Evolutionary conservation across 2,797 vertebrate species (phyloP), one percentile per base, ranked within the genome.

Genomic region (Eulemur mongoz): DNA sequence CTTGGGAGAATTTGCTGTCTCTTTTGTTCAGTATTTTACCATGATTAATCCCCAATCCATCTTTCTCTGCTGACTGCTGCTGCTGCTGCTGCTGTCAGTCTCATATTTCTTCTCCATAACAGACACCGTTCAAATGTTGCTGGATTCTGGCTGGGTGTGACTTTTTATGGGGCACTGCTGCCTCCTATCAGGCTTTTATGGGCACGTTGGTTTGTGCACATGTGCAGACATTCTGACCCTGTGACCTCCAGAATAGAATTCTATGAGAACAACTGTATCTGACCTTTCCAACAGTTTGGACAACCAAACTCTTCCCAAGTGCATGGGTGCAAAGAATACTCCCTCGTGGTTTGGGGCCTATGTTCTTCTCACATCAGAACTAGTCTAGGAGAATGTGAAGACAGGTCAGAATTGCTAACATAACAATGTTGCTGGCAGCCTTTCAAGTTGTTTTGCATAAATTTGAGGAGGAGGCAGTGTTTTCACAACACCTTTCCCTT

Each of bases 131-230:
- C 97, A 92, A 97, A 52, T 91, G 92, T 92, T 93, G 96, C 76
- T 96, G 97, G 93, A 97, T 98, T 97, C 97, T 63, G 97, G 89
- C 93, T 96, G 93, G 78, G 87, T 93, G 61, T 97, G 97, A 98
- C 96, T 97, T 98, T 98, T 98, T 89, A 97, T 81, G 94, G 96
- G 97, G 48, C 80, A 92, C 83, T 89, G 85, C 96, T 98, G 98
- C 98, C 97, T 98, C 97, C 97, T 95, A 87, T 96, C 96, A 96
- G 89, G 96, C 92, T 98, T 98, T 98, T 97, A 97, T 97, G 95
- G 95, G 89, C 76, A 72, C 93, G 93, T 12, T 85, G 89, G 90
- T 93, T 97, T 97, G 94, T 97, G 87, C 95, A 95, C 95, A 96
- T 92, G 93, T 95, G 96, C 40, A 25, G 70, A 97, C 30, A 82